Base-by-base conservation (phyloP, 2,888 invertebrate genomes). In the Idaea straminata region DNA sequence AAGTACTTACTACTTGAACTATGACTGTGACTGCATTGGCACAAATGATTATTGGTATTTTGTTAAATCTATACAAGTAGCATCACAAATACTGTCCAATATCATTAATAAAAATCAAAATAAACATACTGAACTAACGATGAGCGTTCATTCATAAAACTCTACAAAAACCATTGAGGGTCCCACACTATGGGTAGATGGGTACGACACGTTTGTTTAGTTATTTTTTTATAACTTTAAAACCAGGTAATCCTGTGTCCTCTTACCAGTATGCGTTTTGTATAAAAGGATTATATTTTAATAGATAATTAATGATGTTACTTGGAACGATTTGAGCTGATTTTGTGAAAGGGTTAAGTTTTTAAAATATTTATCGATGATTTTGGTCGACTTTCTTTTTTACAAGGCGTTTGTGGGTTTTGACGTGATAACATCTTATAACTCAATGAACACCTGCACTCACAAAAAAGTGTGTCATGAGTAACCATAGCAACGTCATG, bases 271-370 rank as follows among this genome's bases (percentile, higher is more conserved):
- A 66, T 89, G 78, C 83, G 86, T 88, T 92, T 83, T 91, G 81
- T 83, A 83, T 88, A 88, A 88, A 91, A 84, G 91, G 92, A 92
- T 92, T 91, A 91, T 83, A 87, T 85, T 87, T 82, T 91, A 90
- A 92, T 91, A 89, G 87, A 87, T 92, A 91, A 89, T 90, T 92
- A 92, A 92, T 91, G 91, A 88, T 88, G 85, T 83, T 81, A 70
- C 74, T 63, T 78, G 82, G 80, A 75, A 79, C 69, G 76, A 78
- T 80, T 80, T 79, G 79, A 59, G 15, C 58, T 59, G 80, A 76
- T 78, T 67, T 67, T 64, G 60, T 68, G 67, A 67, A 73, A 62
- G 61, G 64, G 70, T 68, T 67, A 69, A 72, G 72, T 72, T 76
- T 76, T 70, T 67, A 71, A 75, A 73, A 47, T 13, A 47, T 13